These are phyloP conservation scores for Peribatodes rhomboidaria DNA, from an alignment of 2,888 invertebrate species.

Conservation along the genomic window DNA sequence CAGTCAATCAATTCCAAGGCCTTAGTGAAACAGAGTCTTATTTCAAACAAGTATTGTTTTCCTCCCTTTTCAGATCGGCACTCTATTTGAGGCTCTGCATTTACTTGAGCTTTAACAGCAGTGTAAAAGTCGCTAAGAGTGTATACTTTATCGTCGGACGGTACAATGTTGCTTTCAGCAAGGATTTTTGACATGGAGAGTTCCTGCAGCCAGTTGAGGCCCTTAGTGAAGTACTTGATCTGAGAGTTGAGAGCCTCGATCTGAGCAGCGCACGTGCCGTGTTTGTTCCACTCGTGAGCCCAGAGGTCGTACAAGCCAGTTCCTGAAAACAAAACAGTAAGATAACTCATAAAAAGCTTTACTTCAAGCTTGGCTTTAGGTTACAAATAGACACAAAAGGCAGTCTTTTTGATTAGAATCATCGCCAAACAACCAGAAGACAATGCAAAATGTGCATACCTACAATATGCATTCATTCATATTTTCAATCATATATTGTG, in stretches of 20 bases:
- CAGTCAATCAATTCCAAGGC: slow-evolving; percentile 88
- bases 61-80: slow-evolving; percentile 86
- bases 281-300: slow-evolving; percentile 94
- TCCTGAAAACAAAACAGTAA: slow-evolving; percentile 56
- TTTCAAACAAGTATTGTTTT: slow-evolving; percentile 88
- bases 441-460: too few relatives aligned
- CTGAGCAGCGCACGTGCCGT: slow-evolving; percentile 91
- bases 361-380: too few relatives aligned
- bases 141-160: slow-evolving; percentile 49
- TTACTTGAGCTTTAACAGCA: slow-evolving; percentile 81
- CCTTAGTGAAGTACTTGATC: slow-evolving; percentile 89
- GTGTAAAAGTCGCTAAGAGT: slow-evolving; percentile 48
- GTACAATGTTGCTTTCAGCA: slow-evolving; percentile 83
- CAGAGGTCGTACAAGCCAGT: slow-evolving; percentile 86
- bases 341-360: neutral
- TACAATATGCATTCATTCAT: too few relatives aligned
- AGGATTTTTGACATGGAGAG: slow-evolving; percentile 88
- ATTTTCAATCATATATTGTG: too few relatives aligned
- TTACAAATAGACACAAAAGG: too few relatives aligned
- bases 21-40: slow-evolving; percentile 91
- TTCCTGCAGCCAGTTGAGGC: slow-evolving; percentile 85
- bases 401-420: too few relatives aligned
- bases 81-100: slow-evolving; percentile 87
- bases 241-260: slow-evolving; percentile 86
- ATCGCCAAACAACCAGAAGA: too few relatives aligned